Evolutionary conservation across 1,140 invertebrate species (phyloP).

Genomic region (Drosophila pachea): DNA sequence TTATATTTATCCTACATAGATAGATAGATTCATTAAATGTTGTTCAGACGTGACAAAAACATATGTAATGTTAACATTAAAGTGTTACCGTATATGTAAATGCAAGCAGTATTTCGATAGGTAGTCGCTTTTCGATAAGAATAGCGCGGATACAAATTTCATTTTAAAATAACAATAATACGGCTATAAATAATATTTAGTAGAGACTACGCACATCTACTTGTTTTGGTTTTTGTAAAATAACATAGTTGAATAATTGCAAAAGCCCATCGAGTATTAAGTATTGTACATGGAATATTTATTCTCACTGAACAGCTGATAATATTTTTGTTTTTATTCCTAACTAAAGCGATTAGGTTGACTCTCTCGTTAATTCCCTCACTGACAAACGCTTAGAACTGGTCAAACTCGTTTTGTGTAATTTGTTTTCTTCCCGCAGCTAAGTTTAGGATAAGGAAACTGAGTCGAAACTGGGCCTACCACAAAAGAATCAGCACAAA

Average conservation of each 20-base stretch:
- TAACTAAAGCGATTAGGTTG: not conserved
- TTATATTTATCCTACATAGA: too few relatives aligned
- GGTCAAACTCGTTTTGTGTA: constrained; percentile 49
- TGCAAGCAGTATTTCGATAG: constrained; percentile 1
- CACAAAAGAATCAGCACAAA: constrained; percentile 17
- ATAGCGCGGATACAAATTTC: not conserved
- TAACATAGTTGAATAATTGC: too few relatives aligned
- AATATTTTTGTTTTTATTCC: constrained; percentile 16
- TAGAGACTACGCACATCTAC: too few relatives aligned
- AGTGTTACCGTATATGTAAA: not conserved
- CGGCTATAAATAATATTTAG: too few relatives aligned
- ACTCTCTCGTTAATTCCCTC: not conserved
- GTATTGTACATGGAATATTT: not conserved
- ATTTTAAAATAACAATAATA: not conserved
- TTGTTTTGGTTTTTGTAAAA: too few relatives aligned
- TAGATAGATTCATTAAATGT: too few relatives aligned
- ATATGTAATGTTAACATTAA: constrained; percentile 10
- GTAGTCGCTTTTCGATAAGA: not conserved
- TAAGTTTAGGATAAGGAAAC: constrained; percentile 37
- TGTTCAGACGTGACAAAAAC: not conserved
- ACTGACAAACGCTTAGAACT: constrained; percentile 19
- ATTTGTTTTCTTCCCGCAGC: constrained; percentile 37
- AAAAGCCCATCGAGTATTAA: too few relatives aligned
- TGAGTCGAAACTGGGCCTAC: constrained; percentile 1
- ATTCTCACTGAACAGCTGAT: constrained; percentile 24